phyloP scores from a whole-genome alignment of 37 sponge, comb jelly and placozoan species.

The Theonella swinhoei region DNA sequence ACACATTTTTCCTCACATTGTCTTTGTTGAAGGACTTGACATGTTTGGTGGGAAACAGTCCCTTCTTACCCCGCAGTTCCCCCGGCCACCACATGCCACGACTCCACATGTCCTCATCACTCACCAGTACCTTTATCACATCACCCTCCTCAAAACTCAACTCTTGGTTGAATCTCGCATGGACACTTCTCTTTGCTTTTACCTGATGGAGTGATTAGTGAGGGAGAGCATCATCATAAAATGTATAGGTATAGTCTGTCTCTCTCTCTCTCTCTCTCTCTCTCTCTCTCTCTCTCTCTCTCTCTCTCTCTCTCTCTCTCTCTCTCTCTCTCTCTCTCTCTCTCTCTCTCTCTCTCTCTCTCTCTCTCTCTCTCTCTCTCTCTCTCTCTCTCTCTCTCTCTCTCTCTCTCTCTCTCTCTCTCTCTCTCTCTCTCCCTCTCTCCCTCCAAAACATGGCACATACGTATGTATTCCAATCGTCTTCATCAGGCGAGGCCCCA shows the following conservation, averaged over 20 bases:
- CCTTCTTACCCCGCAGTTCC: background rate
- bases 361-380: background rate
- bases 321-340: background rate
- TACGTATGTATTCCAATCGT: background rate
- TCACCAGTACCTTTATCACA: background rate
- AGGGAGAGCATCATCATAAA: too few relatives aligned
- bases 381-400: background rate
- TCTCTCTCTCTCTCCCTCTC: background rate
- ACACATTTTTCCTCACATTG: background rate
- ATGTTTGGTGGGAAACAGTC: background rate
- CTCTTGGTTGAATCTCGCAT: background rate
- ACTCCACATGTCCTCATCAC: background rate
- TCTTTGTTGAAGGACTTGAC: background rate
- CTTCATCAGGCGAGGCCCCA: background rate
- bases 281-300: background rate
- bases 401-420: background rate
- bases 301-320: background rate
- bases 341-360: background rate
- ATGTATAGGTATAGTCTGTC: background rate
- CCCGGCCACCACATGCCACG: background rate
- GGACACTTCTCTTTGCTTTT: background rate
- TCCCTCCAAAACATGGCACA: too few relatives aligned
- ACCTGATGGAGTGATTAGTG: too few relatives aligned
- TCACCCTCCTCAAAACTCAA: background rate
- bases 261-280: background rate